These are phyloP conservation scores for Molorchus minor DNA, from an alignment of 2,888 invertebrate genomes.

Conservation along the genomic window DNA sequence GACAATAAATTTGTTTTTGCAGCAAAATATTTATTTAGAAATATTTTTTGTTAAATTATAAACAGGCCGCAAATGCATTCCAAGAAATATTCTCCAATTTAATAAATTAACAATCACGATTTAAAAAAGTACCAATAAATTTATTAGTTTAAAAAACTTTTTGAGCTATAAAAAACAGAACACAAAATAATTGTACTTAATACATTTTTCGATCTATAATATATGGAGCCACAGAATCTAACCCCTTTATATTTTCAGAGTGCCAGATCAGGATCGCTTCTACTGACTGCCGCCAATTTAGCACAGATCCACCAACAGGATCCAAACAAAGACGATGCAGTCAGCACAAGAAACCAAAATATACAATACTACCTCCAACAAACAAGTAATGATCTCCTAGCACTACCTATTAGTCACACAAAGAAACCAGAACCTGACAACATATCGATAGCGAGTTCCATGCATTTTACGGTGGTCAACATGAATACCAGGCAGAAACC, in stretches of 20 bases:
- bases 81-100: too few relatives aligned
- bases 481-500: constrained; percentile 66
- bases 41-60: too few relatives aligned
- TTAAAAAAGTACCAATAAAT: too few relatives aligned
- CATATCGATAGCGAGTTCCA: constrained; percentile 83
- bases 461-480: constrained; percentile 87
- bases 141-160: too few relatives aligned
- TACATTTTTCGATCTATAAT: too few relatives aligned
- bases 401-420: constrained; percentile 28
- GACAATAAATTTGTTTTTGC: too few relatives aligned
- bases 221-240: too few relatives aligned
- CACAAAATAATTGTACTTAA: too few relatives aligned
- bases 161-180: too few relatives aligned
- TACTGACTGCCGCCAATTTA: constrained; percentile 81
- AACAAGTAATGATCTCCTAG: constrained; percentile 38
- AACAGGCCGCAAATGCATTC: too few relatives aligned
- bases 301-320: constrained; percentile 57
- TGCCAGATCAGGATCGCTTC: constrained; percentile 80
- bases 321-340: constrained; percentile 37
- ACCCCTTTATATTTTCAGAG: constrained; percentile 68
- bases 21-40: too few relatives aligned
- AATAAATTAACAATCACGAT: too few relatives aligned
- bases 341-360: constrained; percentile 54
- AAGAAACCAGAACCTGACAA: constrained; percentile 67
- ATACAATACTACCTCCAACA: constrained; percentile 57